Conservation (phyloP, 2,113 vertebrate species). For the Eudyptes chrysolophus region DNA sequence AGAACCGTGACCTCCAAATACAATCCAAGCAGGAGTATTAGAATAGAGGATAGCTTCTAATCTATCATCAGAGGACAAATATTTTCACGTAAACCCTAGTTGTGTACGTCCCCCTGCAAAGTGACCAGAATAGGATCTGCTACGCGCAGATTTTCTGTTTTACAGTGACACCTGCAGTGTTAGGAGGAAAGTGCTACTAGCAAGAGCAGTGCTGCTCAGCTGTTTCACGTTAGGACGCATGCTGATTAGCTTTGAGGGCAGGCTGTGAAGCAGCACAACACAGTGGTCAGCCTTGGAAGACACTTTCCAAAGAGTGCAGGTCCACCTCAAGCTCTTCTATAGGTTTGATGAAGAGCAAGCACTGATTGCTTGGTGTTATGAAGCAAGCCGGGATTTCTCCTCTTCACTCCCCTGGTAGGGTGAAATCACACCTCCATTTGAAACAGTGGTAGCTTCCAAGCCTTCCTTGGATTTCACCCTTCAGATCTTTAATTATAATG, state of each 20-base stretch:
- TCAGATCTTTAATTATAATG: neutral
- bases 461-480: neutral
- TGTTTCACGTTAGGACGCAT: fast-evolving
- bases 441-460: neutral
- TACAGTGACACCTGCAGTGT: slow-evolving; percentile 58
- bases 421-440: neutral
- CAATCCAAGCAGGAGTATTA: neutral
- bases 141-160: slow-evolving; percentile 34
- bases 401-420: fast-evolving
- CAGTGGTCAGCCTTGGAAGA: neutral
- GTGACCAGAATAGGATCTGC: neutral
- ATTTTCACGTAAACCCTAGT: neutral
- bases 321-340: neutral
- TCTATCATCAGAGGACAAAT: neutral
- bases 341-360: neutral
- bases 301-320: neutral
- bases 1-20: neutral
- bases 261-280: neutral
- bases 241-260: neutral
- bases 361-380: neutral
- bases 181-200: neutral
- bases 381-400: neutral
- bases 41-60: neutral
- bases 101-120: neutral
- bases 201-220: neutral